phyloP scores from a whole-genome alignment of 1,140 invertebrate genomes.

The Tribolium castaneum region DNA sequence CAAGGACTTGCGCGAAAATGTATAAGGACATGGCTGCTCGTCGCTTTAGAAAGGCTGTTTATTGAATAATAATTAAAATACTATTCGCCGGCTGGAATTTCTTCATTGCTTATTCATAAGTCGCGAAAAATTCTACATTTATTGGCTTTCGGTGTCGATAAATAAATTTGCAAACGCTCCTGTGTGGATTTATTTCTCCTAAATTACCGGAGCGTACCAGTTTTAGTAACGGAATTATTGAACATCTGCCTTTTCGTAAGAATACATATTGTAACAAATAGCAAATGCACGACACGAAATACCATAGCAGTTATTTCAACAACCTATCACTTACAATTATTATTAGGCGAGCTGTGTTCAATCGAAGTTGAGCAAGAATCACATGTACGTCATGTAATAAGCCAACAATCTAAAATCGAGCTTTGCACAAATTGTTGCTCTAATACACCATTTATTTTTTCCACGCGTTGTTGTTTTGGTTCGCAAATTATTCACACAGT shows the following conservation, averaged over 20 bases:
- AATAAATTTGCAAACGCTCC: background rate
- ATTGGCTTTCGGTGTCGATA: background rate
- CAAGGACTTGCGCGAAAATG: background rate
- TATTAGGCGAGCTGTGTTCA: conserved; percentile 26
- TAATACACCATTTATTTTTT: too few relatives aligned
- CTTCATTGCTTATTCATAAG: background rate
- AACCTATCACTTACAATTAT: conserved; percentile 23
- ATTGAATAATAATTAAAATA: background rate
- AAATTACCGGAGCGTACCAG: background rate
- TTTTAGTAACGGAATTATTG: background rate
- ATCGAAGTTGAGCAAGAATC: conserved; percentile 32
- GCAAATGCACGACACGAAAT: conserved; percentile 32
- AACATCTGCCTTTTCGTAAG: background rate
- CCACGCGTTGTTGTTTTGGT: too few relatives aligned
- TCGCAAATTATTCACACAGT: too few relatives aligned
- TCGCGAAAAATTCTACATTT: background rate
- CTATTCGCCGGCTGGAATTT: background rate
- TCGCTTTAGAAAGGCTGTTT: background rate
- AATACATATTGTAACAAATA: background rate
- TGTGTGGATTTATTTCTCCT: background rate
- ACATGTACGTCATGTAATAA: conserved; percentile 26
- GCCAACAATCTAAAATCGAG: background rate
- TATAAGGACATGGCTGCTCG: background rate
- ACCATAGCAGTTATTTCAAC: conserved; percentile 34
- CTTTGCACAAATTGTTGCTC: too few relatives aligned